Evolutionary conservation across 1,140 invertebrate genomes (phyloP).

Genomic region (Leptopilina boulardi): DNA sequence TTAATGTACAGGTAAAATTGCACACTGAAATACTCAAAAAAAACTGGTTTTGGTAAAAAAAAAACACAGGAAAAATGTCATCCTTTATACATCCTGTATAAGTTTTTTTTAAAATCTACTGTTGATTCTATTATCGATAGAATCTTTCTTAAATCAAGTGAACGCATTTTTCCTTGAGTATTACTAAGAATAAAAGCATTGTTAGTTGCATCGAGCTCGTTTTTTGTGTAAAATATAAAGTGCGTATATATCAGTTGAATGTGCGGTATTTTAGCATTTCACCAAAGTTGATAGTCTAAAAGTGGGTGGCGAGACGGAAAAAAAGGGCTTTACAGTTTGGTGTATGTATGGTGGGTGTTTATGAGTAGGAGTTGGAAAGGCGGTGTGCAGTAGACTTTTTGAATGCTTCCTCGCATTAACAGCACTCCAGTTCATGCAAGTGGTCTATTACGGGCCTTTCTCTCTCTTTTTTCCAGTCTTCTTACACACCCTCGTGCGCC

Average conservation of each 20-base stretch:
- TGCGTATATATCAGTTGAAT: conserved; percentile 50
- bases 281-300: conserved; percentile 43
- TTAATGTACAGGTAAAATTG: too few species aligned
- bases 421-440: conserved; percentile 63
- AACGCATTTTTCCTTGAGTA: too few species aligned
- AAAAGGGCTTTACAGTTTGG: conserved; percentile 43
- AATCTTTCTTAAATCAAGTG: too few species aligned
- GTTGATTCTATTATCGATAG: too few species aligned
- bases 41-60: too few species aligned
- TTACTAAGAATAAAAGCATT: conserved; percentile 21
- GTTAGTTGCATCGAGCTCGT: too few species aligned
- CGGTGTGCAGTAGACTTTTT: conserved; percentile 54
- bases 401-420: conserved; percentile 62
- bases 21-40: too few species aligned
- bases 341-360: conserved; percentile 33
- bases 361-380: conserved; percentile 37
- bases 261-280: conserved; percentile 40
- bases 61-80: too few species aligned
- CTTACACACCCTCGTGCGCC: conserved; percentile 19
- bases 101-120: too few species aligned
- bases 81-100: too few species aligned
- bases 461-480: conserved; percentile 53
- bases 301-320: conserved; percentile 36
- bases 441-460: conserved; percentile 65
- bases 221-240: too few species aligned